phyloP scores from a whole-genome alignment of 1,140 invertebrate genomes.

The Heliothis virescens region DNA sequence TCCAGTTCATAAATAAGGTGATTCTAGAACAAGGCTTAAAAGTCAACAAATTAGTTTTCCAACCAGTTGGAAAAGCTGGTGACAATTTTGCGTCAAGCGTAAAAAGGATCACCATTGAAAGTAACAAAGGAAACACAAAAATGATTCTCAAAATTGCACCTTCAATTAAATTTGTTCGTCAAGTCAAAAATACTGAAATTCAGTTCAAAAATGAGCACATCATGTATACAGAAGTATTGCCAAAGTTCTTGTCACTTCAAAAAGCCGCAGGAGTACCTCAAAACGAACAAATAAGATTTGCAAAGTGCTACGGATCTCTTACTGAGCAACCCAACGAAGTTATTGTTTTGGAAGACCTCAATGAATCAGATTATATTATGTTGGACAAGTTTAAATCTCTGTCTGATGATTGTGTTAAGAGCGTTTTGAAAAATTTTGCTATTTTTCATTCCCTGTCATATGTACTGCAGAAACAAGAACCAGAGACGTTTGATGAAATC shows the following conservation, averaged over 20 bases:
- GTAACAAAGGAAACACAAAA: neutral
- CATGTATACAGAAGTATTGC: slow-evolving; percentile 60
- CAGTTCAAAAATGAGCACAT: slow-evolving; percentile 12
- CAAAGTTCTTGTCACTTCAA: slow-evolving; percentile 69
- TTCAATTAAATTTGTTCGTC: neutral
- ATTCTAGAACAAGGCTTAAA: slow-evolving; percentile 9
- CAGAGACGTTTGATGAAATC: slow-evolving; percentile 60
- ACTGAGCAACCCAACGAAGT: slow-evolving; percentile 76
- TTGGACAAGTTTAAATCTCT: slow-evolving; percentile 80
- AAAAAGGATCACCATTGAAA: slow-evolving; percentile 19
- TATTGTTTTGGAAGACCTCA: slow-evolving; percentile 87
- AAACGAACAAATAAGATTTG: slow-evolving; percentile 65
- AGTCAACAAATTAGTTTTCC: neutral
- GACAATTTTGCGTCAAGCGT: slow-evolving; percentile 19
- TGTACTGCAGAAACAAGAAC: slow-evolving; percentile 78
- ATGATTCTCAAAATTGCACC: slow-evolving; percentile 19
- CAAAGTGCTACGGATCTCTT: slow-evolving; percentile 74
- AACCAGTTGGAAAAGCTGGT: slow-evolving; percentile 8
- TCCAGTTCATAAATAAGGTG: slow-evolving; percentile 1
- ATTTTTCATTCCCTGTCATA: slow-evolving; percentile 86
- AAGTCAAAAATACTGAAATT: neutral
- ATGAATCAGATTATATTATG: slow-evolving; percentile 76
- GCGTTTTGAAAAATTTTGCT: slow-evolving; percentile 83
- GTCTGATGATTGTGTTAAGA: slow-evolving; percentile 76
- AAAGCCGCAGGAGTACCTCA: slow-evolving; percentile 56